These are phyloP conservation scores for Pogonognathellus flavescens DNA, from an alignment of 1,140 invertebrate species.

Conservation along the genomic window DNA sequence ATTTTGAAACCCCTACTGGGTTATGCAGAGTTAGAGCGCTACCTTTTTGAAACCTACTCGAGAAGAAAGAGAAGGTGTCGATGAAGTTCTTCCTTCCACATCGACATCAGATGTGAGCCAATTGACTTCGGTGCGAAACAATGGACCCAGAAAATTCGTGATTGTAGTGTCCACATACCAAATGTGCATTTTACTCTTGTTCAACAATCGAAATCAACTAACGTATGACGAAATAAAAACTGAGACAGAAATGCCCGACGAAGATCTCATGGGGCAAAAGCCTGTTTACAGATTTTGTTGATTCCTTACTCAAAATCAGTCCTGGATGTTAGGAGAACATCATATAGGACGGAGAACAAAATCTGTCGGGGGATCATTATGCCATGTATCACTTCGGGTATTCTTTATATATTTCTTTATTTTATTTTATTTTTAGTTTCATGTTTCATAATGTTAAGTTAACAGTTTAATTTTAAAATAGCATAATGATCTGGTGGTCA, in stretches of 20 bases:
- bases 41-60: slow-evolving; percentile 85
- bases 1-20: slow-evolving; percentile 97
- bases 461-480: slow-evolving; percentile 72
- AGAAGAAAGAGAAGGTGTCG: slow-evolving; percentile 73
- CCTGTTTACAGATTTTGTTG: too few relatives aligned
- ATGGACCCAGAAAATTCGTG: slow-evolving; percentile 87
- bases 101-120: slow-evolving; percentile 71
- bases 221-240: slow-evolving; percentile 96
- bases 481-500: slow-evolving; percentile 95
- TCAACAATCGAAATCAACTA: slow-evolving; percentile 91
- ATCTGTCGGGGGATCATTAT: slow-evolving; percentile 85
- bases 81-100: slow-evolving; percentile 78
- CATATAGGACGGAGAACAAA: too few relatives aligned
- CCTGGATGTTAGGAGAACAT: too few relatives aligned
- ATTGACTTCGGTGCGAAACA: slow-evolving; percentile 68
- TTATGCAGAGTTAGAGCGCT: slow-evolving; percentile 96
- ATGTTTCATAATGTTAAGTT: too few relatives aligned
- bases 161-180: slow-evolving; percentile 95
- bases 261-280: slow-evolving; percentile 97
- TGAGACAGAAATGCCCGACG: slow-evolving; percentile 98
- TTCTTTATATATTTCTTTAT: too few relatives aligned
- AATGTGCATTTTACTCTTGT: slow-evolving; percentile 99
- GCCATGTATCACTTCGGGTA: too few relatives aligned
- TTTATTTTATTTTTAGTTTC: too few relatives aligned
- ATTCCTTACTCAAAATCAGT: too few relatives aligned